Evolutionary conservation across 2,797 vertebrate genomes (phyloP).

Genomic region (Remorina albescens): DNA sequence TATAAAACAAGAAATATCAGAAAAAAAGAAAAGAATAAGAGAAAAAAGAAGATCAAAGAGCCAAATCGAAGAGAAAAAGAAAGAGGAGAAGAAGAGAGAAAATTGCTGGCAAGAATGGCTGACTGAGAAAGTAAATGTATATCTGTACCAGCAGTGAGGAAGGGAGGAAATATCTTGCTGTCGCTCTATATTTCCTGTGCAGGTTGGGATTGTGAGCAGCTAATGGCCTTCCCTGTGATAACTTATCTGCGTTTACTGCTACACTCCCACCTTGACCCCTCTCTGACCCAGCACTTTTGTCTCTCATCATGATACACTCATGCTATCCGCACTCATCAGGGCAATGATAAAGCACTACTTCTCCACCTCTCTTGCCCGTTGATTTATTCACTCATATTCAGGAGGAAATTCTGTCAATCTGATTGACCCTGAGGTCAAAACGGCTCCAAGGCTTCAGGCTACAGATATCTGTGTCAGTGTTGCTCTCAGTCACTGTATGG

Average conservation of each 20-base stretch:
- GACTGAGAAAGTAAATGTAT: conserved; percentile 33
- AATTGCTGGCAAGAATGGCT: conserved; percentile 14
- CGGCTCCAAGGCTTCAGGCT: conserved; percentile 14
- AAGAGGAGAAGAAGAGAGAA: conserved; percentile 4
- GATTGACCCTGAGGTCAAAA: conserved; percentile 19
- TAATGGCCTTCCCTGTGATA: conserved; percentile 75
- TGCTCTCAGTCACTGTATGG: not conserved
- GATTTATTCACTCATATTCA: conserved; percentile 6
- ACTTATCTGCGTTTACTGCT: conserved; percentile 68
- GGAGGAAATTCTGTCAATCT: conserved; percentile 10
- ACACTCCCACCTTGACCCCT: conserved; percentile 59
- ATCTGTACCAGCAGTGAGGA: conserved; percentile 41
- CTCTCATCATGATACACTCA: conserved; percentile 59
- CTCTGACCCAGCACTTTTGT: conserved; percentile 42
- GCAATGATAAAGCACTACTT: conserved; percentile 33
- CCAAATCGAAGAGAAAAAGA: conserved; percentile 1
- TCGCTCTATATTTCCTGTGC: conserved; percentile 73
- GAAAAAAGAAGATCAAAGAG: conserved; percentile 23
- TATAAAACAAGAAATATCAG: not conserved
- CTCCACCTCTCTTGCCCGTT: conserved; percentile 17
- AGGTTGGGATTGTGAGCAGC: conserved; percentile 63
- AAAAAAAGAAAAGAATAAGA: not conserved
- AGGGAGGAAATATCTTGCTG: conserved; percentile 67
- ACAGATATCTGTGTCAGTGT: conserved; percentile 12
- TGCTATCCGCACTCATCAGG: conserved; percentile 44